Evolutionary conservation across 2,797 vertebrate species (phyloP), one percentile per base, ranked within the genome.

Genomic region (Rhinophrynus dorsalis): DNA sequence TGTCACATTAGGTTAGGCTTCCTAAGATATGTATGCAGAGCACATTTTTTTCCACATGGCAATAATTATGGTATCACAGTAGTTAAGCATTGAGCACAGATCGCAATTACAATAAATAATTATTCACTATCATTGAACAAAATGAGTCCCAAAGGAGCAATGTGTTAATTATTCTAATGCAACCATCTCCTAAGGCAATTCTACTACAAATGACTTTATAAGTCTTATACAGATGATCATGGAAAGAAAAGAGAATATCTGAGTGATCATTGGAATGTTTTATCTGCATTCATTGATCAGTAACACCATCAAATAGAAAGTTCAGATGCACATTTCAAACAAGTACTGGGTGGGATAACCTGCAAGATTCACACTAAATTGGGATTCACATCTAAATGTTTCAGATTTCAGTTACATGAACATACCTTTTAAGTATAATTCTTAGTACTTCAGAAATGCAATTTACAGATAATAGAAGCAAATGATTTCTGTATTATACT

Each of bases 161-260:
- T 55, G 35, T 50, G 51, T 44, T 66, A 66, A 66, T 66, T 63
- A 63, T 45, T 44, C 23, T 33, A 30, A 38, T 44, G 30, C 24
- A 29, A 32, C 37, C 18, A 18, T 66, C 6, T 66, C 63, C 51
- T 66, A 23, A 55, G 38, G 63, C 63, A 55, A 45, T 55, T 24
- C 15, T 18, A 7, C 38, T 52, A 45, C 37, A 32, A 54, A 66
- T 21, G 29, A n/a, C 6, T 55, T 55, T 24, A 15, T 44, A 13
- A 11, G 17, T 21, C 13, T 55, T 30, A 30, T 38, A 37, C 45
- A 51, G 21, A 27, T 24, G 21, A 50, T 47, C 6, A 2, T 13
- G 20, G 1, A 20, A 6, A 27, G 15, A 30, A 50, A 29, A 29
- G 35, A 65, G 48, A 52, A 32, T 12, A 33, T 18, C 23, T 42